Percentiles rank a stretch among this genome's conserved stretches.
phyloP scores from a whole-genome alignment of 2,797 vertebrate species.

The Anniella stebbinsi region DNA sequence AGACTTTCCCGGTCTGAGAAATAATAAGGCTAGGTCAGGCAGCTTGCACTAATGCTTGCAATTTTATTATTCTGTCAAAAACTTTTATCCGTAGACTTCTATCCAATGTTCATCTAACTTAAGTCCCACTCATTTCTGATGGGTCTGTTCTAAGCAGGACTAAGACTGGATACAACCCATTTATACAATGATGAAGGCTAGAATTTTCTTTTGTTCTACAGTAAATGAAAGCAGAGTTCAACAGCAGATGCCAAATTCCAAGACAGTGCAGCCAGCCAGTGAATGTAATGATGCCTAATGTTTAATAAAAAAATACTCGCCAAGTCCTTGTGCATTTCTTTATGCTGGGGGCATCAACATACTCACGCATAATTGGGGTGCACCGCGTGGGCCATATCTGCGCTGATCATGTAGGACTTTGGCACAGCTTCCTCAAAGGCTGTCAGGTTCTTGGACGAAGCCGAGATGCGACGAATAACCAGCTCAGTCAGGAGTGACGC shows the following conservation, averaged over 20 bases:
- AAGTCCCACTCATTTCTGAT: too few relatives aligned
- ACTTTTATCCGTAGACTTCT: background rate
- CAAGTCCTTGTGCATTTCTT: background rate
- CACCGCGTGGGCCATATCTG: constrained; percentile 95
- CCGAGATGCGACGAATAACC: constrained; percentile 89
- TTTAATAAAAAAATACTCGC: background rate
- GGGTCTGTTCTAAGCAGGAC: too few relatives aligned
- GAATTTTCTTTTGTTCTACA: background rate
- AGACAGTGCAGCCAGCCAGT: background rate
- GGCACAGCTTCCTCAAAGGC: constrained; percentile 94
- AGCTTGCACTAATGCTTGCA: background rate
- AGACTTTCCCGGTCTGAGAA: background rate
- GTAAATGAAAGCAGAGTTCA: constrained; percentile 10
- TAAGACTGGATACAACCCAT: too few relatives aligned
- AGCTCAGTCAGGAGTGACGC: constrained; percentile 94
- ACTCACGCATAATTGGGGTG: constrained; percentile 97
- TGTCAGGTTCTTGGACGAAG: constrained; percentile 83
- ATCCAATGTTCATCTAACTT: too few relatives aligned
- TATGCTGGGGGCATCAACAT: background rate
- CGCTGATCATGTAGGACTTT: constrained; percentile 96
- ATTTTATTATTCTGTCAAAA: background rate
- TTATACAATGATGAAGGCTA: background rate
- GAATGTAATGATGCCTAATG: background rate
- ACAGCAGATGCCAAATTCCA: background rate
- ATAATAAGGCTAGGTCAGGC: background rate